phyloP scores from a whole-genome alignment of 2,888 invertebrate genomes.

The Zygaena filipendulae region DNA sequence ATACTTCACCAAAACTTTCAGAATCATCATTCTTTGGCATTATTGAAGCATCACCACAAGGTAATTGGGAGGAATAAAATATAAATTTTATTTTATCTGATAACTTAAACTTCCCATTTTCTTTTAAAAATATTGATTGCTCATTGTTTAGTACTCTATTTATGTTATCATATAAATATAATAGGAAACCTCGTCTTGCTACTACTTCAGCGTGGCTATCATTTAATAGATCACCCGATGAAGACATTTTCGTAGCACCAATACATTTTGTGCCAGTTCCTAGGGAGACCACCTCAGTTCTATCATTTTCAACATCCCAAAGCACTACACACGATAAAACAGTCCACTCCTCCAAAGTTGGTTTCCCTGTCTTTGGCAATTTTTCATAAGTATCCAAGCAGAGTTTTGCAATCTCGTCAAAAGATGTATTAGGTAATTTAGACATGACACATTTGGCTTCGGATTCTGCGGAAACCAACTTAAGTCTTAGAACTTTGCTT shows the following conservation, averaged over 20 bases:
- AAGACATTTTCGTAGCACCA: conserved; percentile 74
- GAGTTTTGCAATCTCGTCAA: too few relatives aligned
- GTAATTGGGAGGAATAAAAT: conserved; percentile 87
- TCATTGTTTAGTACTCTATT: conserved; percentile 32
- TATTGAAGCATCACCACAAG: conserved; percentile 95
- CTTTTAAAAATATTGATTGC: conserved; percentile 34
- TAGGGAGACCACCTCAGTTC: conserved; percentile 76
- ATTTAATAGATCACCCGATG: conserved; percentile 77
- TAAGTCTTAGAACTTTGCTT: too few relatives aligned
- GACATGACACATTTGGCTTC: too few relatives aligned
- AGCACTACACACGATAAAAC: conserved; percentile 79
- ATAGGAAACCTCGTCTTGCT: conserved; percentile 82
- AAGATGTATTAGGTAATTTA: too few relatives aligned
- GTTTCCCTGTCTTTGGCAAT: conserved; percentile 85
- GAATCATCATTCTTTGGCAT: conserved; percentile 64
- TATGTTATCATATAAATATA: conserved; percentile 78
- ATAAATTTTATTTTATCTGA: conserved; percentile 75
- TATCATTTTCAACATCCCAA: conserved; percentile 36
- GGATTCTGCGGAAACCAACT: too few relatives aligned
- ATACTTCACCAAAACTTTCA: conserved; percentile 34
- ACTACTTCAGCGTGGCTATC: conserved; percentile 95
- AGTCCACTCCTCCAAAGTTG: conserved; percentile 82
- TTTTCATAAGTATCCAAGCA: conserved; percentile 68
- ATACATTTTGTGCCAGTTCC: conserved; percentile 95
- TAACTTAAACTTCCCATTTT: conserved; percentile 49